Evolutionary conservation across 1,140 invertebrate genomes (phyloP).

Genomic region (Drosophila oshimai): DNA sequence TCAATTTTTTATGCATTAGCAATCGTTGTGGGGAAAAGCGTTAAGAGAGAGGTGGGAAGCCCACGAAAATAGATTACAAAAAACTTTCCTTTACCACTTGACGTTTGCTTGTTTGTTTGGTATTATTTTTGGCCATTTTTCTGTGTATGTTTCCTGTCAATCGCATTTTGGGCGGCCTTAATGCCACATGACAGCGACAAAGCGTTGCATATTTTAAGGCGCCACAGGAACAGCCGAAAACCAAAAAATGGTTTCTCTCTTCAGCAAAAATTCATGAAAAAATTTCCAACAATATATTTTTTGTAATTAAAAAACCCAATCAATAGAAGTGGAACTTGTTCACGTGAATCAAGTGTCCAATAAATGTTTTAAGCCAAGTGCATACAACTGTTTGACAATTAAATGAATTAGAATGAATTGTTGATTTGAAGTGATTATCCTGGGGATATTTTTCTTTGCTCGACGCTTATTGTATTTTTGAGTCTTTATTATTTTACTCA

Average conservation of each 20-base stretch:
- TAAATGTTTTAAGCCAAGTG: slow-evolving; percentile 5
- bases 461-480: no score
- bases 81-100: slow-evolving; percentile 1
- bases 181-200: slow-evolving; percentile 65
- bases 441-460: background rate
- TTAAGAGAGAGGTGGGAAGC: slow-evolving; percentile 4
- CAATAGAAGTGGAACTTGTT: background rate
- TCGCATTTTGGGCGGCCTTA: slow-evolving; percentile 64
- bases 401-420: slow-evolving; percentile 27
- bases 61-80: background rate
- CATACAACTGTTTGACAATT: slow-evolving; percentile 1
- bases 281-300: slow-evolving; percentile 1
- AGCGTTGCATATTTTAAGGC: slow-evolving; percentile 75
- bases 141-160: slow-evolving; percentile 51
- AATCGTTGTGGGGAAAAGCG: slow-evolving; percentile 18
- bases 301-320: background rate
- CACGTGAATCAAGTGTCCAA: slow-evolving; percentile 5
- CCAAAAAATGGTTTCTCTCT: background rate
- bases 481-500: background rate
- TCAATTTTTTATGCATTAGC: slow-evolving; percentile 75
- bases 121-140: slow-evolving; percentile 9
- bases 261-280: slow-evolving; percentile 11
- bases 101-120: slow-evolving; percentile 14
- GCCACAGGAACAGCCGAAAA: slow-evolving; percentile 13
- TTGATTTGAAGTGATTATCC: slow-evolving; percentile 4